Conservation (phyloP, 2,888 invertebrate genomes). For the Hedya salicella region DNA sequence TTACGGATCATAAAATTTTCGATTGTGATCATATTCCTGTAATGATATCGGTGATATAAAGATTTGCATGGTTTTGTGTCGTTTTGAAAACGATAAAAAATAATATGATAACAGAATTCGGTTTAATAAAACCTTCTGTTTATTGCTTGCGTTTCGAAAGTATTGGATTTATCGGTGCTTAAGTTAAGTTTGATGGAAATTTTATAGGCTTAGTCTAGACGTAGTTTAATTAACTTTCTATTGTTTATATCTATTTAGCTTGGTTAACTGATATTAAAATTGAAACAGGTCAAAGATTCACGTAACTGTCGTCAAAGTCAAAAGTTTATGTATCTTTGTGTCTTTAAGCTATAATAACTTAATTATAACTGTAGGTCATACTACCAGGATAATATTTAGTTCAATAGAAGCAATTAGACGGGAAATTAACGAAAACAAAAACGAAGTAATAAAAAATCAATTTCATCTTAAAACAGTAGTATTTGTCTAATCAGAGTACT, state of each 20-base stretch:
- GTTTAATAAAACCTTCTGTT: conserved; percentile 14
- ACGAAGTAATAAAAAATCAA: no score
- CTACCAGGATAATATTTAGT: no score
- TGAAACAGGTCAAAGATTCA: neutral
- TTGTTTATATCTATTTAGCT: neutral
- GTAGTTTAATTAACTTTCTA: conserved; percentile 3
- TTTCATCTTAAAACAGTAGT: no score
- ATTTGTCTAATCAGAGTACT: no score
- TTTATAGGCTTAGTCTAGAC: conserved; percentile 24
- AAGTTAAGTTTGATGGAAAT: conserved; percentile 23
- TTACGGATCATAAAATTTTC: conserved; percentile 62
- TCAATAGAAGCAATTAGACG: no score
- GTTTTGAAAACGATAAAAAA: conserved; percentile 36
- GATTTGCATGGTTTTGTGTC: conserved; percentile 56
- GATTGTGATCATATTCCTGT: conserved; percentile 54
- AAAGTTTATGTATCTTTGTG: neutral
- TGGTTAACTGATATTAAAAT: neutral
- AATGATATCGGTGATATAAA: conserved; percentile 47
- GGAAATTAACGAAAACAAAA: no score
- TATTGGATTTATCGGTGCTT: conserved; percentile 10
- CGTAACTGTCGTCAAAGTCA: neutral
- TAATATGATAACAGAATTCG: conserved; percentile 16
- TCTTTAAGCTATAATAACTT: no score
- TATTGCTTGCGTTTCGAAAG: conserved; percentile 12
- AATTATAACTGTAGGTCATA: no score